Evolutionary conservation across 2,113 vertebrate species (phyloP).

Genomic region (Eurystomus gularis): DNA sequence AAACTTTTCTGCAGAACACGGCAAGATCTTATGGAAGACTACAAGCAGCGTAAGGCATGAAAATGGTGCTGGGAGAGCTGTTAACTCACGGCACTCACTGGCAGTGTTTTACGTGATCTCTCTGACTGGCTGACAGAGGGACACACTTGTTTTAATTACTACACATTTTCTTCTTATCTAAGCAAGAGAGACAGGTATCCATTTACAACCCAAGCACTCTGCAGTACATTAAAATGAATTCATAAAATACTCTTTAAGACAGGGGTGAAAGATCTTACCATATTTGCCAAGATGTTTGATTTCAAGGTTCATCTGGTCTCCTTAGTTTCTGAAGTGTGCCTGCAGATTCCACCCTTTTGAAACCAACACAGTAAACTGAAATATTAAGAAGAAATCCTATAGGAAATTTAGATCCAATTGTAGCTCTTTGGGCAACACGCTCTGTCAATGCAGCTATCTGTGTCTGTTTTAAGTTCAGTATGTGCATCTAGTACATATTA

Average conservation of each 20-base stretch:
- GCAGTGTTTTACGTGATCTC: background rate
- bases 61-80: background rate
- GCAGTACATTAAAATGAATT: background rate
- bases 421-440: background rate
- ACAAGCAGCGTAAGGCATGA: background rate
- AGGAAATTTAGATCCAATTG: background rate
- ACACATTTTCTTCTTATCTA: background rate
- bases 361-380: background rate
- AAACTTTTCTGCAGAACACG: background rate
- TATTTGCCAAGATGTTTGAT: background rate
- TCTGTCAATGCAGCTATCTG: background rate
- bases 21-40: fast-evolving
- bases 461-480: background rate
- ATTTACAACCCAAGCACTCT: background rate
- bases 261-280: background rate
- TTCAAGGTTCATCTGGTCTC: background rate
- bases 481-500: background rate
- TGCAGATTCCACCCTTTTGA: background rate
- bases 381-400: background rate
- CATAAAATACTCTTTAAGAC: background rate
- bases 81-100: background rate
- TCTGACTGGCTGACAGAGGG: background rate
- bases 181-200: background rate
- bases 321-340: background rate
- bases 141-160: background rate